A percentile compares a stretch with the other conserved stretches of the same genome.
phyloP scores from a whole-genome alignment of 2,797 vertebrate genomes.

The Sphenopsis melanotis region DNA sequence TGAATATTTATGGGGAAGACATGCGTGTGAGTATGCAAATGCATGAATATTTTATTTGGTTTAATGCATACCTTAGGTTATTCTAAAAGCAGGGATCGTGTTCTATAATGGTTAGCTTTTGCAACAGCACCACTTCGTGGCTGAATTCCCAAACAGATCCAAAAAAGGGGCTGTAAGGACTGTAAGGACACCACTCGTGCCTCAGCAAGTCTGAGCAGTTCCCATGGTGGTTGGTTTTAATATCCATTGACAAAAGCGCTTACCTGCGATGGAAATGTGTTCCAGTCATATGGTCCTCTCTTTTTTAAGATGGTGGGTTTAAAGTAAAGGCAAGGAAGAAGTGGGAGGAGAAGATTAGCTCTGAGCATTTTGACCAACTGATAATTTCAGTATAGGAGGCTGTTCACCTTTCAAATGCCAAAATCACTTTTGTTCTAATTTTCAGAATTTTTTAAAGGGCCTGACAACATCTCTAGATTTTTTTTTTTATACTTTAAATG shows the following conservation, averaged over 20 bases:
- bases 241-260: background rate
- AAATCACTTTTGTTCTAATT: background rate
- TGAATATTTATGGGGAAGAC: conserved; percentile 13
- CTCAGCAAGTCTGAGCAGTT: background rate
- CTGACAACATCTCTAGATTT: background rate
- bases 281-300: background rate
- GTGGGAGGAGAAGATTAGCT: background rate
- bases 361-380: background rate
- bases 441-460: background rate
- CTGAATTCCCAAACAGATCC: conserved; percentile 55
- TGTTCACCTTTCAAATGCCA: background rate
- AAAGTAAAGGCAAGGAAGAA: background rate
- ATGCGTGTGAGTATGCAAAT: background rate
- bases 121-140: conserved; percentile 80
- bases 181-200: background rate
- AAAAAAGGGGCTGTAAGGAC: background rate
- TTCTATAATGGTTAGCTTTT: conserved; percentile 56
- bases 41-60: background rate
- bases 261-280: background rate
- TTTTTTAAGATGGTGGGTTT: background rate
- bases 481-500: background rate
- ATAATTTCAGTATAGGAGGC: background rate
- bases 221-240: background rate
- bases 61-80: background rate
- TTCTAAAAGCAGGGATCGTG: background rate